Evolutionary conservation across 2,888 invertebrate species (phyloP), one percentile per base, ranked within the genome.

Genomic region (Aethes cnicana): DNA sequence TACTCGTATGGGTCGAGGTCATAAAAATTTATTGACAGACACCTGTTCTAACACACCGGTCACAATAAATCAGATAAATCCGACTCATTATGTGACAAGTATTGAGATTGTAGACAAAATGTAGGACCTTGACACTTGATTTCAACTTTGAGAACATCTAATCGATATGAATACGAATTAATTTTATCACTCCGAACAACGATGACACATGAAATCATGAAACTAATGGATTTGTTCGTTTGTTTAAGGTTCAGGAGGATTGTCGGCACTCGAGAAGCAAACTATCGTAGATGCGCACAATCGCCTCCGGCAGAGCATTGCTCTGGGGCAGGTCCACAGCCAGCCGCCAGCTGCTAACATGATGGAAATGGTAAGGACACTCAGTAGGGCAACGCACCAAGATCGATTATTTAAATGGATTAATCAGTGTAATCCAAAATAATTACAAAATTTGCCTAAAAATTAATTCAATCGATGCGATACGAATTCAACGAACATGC

Each of bases 321-420:
- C 96, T 54, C 90, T 94, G 63, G 96, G 96, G 37, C 93, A 93
- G 72, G 92, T 95, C 66, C 91, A 91, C 61, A 91, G 90, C 58
- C 96, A 96, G 69, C 94, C 95, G 12, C 93, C 94, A 46, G 94
- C 96, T 17, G 93, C 95, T 64, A 95, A 96, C 82, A 96, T 96
- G 95, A 92, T 94, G 87, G 95, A 96, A 91, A 93, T 96, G 92
- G 95, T 95, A 83, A 80, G 91, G n/a, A n/a, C n/a, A n/a, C n/a
- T n/a, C 60, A 54, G 9, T 7, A 6, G 4, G n/a, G n/a, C n/a
- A n/a, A n/a, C n/a, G n/a, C n/a, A n/a, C n/a, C n/a, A n/a, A n/a
- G n/a, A n/a, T n/a, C n/a, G n/a, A n/a, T n/a, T n/a, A n/a, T n/a
- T n/a, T n/a, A n/a, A n/a, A n/a, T n/a, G n/a, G n/a, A n/a, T n/a